Evolutionary conservation across 64 coral and sea anemone species (phyloP), one percentile per base, ranked within the genome.

Genomic region (Stichodactyla helianthus): DNA sequence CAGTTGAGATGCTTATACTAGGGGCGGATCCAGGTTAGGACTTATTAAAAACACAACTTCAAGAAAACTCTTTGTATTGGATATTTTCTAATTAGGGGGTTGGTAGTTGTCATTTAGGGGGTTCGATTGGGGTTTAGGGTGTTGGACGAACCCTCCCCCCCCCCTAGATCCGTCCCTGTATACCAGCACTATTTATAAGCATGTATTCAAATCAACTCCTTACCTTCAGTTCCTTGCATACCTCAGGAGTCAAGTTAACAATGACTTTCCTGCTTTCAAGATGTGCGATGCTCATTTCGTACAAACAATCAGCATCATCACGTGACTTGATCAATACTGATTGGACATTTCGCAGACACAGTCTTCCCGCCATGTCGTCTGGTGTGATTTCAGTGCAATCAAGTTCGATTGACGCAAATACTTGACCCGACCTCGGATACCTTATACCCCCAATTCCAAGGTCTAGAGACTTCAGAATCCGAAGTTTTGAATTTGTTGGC

Each of bases 301-400:
- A 89, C 4, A 89, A 86, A 16, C 82, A 83, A 12, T 23, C 10
- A 19, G 78, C 51, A 52, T 8, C 18, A 19, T 44, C 59, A n/a
- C 14, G 55, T 35, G 84, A 20, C 23, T 70, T 78, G 15, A 95
- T 71, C 70, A 85, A 77, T 61, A 92, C 87, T 5, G 83, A 28
- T 19, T 59, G 25, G 9, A 84, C 83, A 79, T 92, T 95, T 68
- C 93, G 62, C 17, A 71, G 44, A 19, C 90, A 74, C 9, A 92
- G n/a, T 62, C 93, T 88, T n/a, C 93, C 84, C 9, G 93, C 87
- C 28, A 82, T 52, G 64, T 88, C 84, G 63, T 95, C 93, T 50
- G 79, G 86, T 68, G 90, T 92, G 62, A 92, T 87, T 54, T 81
- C 52, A 15, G 22, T 81, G 12, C 19, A 55, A 13, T 81, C 50